A percentile compares a stretch with the other conserved stretches of the same genome.
Conservation (phyloP, 2,888 invertebrate genomes). For the Pollenia labialis region DNA sequence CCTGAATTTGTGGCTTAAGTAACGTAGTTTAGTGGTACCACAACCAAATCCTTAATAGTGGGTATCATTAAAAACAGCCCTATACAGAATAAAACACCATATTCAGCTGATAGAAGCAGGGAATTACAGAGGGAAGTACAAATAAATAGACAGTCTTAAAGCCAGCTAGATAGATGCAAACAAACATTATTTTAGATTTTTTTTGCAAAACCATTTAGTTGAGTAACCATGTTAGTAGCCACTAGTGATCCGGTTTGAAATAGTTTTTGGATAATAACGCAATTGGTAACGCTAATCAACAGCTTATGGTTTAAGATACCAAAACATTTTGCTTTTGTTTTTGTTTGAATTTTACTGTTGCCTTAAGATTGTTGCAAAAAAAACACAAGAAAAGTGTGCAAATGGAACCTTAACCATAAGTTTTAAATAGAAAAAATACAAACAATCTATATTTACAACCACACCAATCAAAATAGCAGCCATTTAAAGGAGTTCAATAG, state of each 20-base stretch:
- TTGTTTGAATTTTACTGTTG: constrained; percentile 36
- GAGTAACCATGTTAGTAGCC: constrained; percentile 70
- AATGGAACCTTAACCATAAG: constrained; percentile 50
- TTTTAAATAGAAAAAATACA: constrained; percentile 32
- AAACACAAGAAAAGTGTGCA: constrained; percentile 36
- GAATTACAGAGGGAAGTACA: constrained; percentile 17
- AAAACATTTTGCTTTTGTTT: constrained; percentile 40
- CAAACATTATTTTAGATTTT: constrained; percentile 17
- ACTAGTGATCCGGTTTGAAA: constrained; percentile 71
- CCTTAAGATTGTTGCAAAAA: constrained; percentile 36
- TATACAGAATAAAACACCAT: constrained; percentile 64
- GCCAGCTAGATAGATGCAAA: constrained; percentile 20
- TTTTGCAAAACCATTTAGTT: constrained; percentile 61
- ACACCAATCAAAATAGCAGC: constrained; percentile 12
- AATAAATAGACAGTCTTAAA: constrained; percentile 26
- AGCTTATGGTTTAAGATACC: constrained; percentile 68
- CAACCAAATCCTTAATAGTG: constrained; percentile 32
- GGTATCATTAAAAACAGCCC: constrained; percentile 69
- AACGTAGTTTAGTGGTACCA: constrained; percentile 47
- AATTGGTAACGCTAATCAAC: constrained; percentile 74
- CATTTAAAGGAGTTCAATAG: constrained; percentile 17
- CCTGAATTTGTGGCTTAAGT: constrained; percentile 47
- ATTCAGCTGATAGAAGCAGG: constrained; percentile 42
- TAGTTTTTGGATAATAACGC: constrained; percentile 68
- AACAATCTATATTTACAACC: constrained; percentile 44